phyloP scores from a whole-genome alignment of 2,888 invertebrate species.

The Tachina grossa region DNA sequence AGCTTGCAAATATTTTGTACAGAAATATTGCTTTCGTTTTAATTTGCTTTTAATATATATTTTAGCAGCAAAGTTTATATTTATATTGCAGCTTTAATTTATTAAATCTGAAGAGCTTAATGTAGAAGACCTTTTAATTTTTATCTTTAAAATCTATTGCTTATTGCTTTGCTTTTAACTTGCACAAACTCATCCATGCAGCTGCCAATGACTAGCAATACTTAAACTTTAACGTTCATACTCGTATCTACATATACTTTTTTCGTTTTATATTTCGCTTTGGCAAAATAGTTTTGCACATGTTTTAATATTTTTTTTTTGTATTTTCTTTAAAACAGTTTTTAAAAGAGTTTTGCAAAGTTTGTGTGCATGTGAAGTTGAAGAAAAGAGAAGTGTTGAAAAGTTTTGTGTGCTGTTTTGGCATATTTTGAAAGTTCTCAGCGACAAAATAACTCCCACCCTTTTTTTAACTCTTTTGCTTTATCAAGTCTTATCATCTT shows the following conservation, averaged over 20 bases:
- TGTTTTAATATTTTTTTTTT: slow-evolving; percentile 25
- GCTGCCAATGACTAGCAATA: slow-evolving; percentile 70
- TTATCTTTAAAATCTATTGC: slow-evolving; percentile 18
- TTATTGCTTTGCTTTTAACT: slow-evolving; percentile 30
- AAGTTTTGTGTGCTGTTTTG: slow-evolving; percentile 66
- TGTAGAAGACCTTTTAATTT: slow-evolving; percentile 41
- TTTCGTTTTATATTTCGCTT: slow-evolving; percentile 57
- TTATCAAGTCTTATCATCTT: not conserved
- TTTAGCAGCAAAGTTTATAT: not conserved
- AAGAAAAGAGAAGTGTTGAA: slow-evolving; percentile 62
- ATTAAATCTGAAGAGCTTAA: not conserved
- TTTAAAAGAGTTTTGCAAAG: not conserved
- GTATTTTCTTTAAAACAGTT: not conserved
- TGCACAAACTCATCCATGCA: slow-evolving; percentile 65
- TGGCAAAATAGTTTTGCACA: slow-evolving; percentile 68
- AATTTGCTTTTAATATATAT: not conserved
- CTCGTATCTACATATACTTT: not conserved
- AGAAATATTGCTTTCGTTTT: not conserved
- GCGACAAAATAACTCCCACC: slow-evolving; percentile 48
- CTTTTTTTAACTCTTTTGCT: not conserved
- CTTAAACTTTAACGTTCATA: slow-evolving; percentile 60
- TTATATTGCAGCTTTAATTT: not conserved
- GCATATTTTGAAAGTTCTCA: slow-evolving; percentile 65
- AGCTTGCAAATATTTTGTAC: not conserved
- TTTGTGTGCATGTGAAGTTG: slow-evolving; percentile 9